These are phyloP conservation scores for Petaurus breviceps DNA, from an alignment of 2,113 vertebrate genomes.

Conservation along the genomic window DNA sequence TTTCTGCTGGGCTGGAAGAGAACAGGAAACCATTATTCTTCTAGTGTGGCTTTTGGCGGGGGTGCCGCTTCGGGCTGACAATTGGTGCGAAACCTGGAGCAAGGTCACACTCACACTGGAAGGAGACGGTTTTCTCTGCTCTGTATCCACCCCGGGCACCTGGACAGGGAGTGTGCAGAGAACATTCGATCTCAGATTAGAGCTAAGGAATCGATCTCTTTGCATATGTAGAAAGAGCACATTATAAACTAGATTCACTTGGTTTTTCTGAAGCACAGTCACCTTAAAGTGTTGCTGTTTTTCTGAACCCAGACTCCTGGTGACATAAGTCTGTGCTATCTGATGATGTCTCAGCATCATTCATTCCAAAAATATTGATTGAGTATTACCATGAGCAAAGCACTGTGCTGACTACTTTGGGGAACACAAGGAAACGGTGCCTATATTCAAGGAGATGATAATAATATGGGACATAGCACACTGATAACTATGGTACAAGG, in stretches of 20 bases:
- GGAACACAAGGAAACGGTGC: background rate
- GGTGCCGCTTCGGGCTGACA: conserved; percentile 67
- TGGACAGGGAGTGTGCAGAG: background rate
- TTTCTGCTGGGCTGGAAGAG: conserved; percentile 58
- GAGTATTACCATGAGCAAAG: background rate
- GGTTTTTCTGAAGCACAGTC: background rate
- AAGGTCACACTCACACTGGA: conserved; percentile 47
- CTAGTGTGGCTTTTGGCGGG: conserved; percentile 78
- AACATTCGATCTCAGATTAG: background rate
- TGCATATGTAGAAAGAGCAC: conserved; percentile 4
- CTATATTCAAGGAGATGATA: background rate
- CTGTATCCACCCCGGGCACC: background rate
- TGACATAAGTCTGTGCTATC: background rate
- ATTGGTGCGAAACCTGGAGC: conserved; percentile 62
- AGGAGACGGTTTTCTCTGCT: conserved; percentile 16
- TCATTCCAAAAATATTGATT: background rate
- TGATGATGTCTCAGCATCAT: conserved; percentile 17
- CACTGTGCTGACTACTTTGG: background rate
- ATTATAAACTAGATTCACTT: background rate
- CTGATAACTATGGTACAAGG: background rate
- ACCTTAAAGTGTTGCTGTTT: background rate
- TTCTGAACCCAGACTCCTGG: conserved; percentile 10
- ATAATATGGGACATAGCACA: background rate
- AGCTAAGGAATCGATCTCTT: conserved; percentile 11
- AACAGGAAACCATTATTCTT: conserved; percentile 80